Percentiles rank a stretch among this genome's conserved stretches.
Conservation (phyloP, 2,113 vertebrate genomes). For the Lanius collurio region DNA sequence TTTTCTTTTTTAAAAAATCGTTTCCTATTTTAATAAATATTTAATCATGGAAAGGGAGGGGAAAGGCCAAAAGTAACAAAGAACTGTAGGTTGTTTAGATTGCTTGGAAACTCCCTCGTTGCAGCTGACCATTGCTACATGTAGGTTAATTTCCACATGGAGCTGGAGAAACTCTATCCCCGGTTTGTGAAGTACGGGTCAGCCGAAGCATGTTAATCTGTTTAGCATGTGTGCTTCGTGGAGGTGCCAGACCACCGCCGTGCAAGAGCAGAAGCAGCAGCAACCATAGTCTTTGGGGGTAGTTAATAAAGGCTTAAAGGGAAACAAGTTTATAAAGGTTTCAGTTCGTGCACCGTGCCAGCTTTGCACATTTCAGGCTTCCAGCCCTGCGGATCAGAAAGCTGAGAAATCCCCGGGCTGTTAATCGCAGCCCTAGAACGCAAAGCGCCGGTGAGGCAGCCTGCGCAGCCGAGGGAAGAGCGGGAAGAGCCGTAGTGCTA, state of each 20-base stretch:
- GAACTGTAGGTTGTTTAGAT: constrained; percentile 79
- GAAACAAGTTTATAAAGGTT: constrained; percentile 56
- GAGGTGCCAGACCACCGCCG: constrained; percentile 81
- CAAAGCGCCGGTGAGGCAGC: accelerated
- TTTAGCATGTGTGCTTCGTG: constrained; percentile 88
- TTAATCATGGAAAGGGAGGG: constrained; percentile 46
- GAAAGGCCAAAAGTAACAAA: constrained; percentile 76
- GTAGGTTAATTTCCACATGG: constrained; percentile 87
- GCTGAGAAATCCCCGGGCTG: neutral
- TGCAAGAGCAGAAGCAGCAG: constrained; percentile 72
- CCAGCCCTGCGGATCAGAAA: neutral
- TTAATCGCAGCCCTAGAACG: neutral
- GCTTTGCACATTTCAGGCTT: constrained; percentile 8
- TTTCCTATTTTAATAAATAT: constrained; percentile 74
- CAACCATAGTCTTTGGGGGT: constrained; percentile 59
- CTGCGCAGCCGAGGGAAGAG: neutral
- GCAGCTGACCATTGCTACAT: constrained; percentile 79
- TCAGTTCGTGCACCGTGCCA: neutral
- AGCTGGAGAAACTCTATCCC: constrained; percentile 83
- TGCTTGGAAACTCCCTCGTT: constrained; percentile 76
- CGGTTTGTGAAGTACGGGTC: constrained; percentile 78
- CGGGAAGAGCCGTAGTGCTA: accelerated
- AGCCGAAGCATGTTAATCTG: constrained; percentile 89
- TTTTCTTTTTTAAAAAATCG: neutral
- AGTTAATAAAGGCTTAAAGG: constrained; percentile 75